Conservation (phyloP, 2,888 invertebrate species). For the Phalera bucephala region DNA sequence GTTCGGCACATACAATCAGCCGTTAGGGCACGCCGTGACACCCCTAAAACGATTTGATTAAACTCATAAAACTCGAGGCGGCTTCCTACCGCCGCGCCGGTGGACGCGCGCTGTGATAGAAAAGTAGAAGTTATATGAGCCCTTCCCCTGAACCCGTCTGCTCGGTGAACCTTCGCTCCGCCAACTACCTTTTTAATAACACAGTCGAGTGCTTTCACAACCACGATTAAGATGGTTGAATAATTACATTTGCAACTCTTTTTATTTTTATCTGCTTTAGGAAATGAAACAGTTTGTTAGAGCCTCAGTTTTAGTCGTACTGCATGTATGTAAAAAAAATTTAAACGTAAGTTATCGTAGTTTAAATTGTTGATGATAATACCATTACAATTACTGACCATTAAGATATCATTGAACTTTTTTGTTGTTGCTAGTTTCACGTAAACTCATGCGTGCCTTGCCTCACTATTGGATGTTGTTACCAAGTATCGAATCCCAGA, state of each 20-base stretch:
- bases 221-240: conserved; percentile 67
- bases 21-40: conserved; percentile 64
- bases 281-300: too few species aligned
- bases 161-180: conserved; percentile 44
- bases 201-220: conserved; percentile 71
- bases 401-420: too few species aligned
- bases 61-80: conserved; percentile 73
- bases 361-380: too few species aligned
- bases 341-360: too few species aligned
- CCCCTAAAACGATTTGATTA: conserved; percentile 76
- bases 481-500: conserved; percentile 73
- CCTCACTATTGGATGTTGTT: conserved; percentile 67
- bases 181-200: conserved; percentile 71
- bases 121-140: conserved; percentile 59
- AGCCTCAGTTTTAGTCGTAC: background rate
- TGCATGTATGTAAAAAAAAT: background rate
- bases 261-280: conserved; percentile 12
- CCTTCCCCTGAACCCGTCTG: conserved; percentile 54
- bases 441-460: conserved; percentile 45
- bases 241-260: conserved; percentile 52
- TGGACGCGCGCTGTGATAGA: conserved; percentile 40
- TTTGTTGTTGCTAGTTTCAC: too few species aligned
- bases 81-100: conserved; percentile 35
- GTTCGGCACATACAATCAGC: conserved; percentile 66
- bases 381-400: too few species aligned